Evolutionary conservation across 2,888 invertebrate genomes (phyloP), one percentile per base, ranked within the genome.

Genomic region (Hedychridium roseum): DNA sequence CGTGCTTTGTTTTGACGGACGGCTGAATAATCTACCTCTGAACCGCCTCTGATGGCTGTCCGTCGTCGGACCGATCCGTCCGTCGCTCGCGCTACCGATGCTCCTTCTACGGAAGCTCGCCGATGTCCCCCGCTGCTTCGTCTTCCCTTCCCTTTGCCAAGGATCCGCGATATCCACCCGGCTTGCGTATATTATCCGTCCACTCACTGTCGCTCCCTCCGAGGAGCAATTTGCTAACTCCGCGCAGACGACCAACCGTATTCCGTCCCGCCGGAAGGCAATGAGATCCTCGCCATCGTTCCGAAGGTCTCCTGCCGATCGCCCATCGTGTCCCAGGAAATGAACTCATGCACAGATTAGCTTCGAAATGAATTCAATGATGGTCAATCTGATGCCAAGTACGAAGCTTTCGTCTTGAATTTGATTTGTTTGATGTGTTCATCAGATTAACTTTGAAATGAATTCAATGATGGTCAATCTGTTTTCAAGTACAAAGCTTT

Each of bases 1-100:
- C 63, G 60, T 61, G 63, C 66, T 68, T 70, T 68, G 64, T 71
- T 71, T 73, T 70, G 71, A 73, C 73, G 66, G 70, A 71, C 73
- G 66, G 65, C 69, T 70, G 69, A 73, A 73, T 73, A 71, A 73
- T 71, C 68, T 62, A 60, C 54, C 57, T 57, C 57, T 56, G 64
- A 65, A 63, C 66, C 53, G 57, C 54, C 11, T 45, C 60, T 53
- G 61, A 62, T 58, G 59, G 54, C 59, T 61, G 64, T 60, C 61
- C 47, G 58, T 65, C 63, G 54, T 44, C 54, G 43, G 42, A 41
- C 42, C 50, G 50, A 57, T 62, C 50, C 53, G 54, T 49, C 58
- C 37, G 40, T 18, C 52, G n/a, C n/a, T n/a, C n/a, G 45, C 42
- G 57, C 53, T 50, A 43, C 47, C 50, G 48, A 57, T 60, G 56